Evolutionary conservation across 2,113 vertebrate species (phyloP), one percentile per base, ranked within the genome.

Genomic region (Corythoichthys haematopterus): DNA sequence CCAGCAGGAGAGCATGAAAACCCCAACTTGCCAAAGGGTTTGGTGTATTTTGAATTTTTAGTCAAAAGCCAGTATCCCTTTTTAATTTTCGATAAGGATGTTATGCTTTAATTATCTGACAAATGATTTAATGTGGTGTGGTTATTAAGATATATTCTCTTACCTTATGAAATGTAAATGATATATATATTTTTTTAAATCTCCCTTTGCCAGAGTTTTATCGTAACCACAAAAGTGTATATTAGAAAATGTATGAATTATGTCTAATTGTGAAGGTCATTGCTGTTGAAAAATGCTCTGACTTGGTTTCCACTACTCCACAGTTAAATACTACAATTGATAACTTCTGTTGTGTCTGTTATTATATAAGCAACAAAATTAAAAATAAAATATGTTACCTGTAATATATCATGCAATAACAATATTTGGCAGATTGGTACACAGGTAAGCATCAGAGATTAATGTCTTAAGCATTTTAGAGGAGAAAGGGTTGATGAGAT

Each of bases 391-490:
- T 46, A 8, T 6, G 9, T 33, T 3, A 46, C 33, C 6, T 46
- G 38, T 13, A 40, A n/a, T 11, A 20, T 28, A 12, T 33, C 14
- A 16, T 78, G 66, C 69, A 10, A 14, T 40, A 71, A 66, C 76
- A 66, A 72, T 81, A 85, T 72, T 82, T 69, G 76, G 52, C 70
- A 45, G 59, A 52, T 62, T 13, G 47, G 52, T 61, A 65, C 53
- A 48, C 78, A 85, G 80, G 85, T 87, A 78, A 82, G 83, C 68
- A 56, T 78, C 76, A 73, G 80, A 85, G 87, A 87, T 88, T 86
- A 85, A 82, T 75, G 80, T 81, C 76, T 77, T 70, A 77, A 72
- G 80, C 73, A 74, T 90, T 87, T 82, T 81, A 74, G 68, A 87
- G 82, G 83, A 84, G 84, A 84, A 68, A 70, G 76, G 70, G 79